These are phyloP conservation scores for Araneus ventricosus DNA, from an alignment of 1,140 invertebrate species.

Conservation along the genomic window DNA sequence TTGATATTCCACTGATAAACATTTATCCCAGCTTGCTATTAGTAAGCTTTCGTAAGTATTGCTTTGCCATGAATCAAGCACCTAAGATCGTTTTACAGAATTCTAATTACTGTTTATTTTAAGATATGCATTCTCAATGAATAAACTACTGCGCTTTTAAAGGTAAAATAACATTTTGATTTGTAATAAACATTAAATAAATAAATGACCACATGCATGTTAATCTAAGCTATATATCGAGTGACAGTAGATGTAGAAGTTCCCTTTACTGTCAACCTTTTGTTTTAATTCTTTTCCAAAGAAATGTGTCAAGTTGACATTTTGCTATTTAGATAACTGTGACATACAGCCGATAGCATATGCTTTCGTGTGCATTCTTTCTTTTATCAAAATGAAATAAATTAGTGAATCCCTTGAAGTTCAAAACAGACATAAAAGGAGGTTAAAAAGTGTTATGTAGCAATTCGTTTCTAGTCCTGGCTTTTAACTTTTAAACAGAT, in stretches of 20 bases:
- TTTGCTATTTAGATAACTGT: neutral
- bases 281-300: neutral
- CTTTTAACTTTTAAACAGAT: too few relatives aligned
- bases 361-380: neutral
- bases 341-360: neutral
- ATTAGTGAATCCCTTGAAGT: neutral
- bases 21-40: neutral
- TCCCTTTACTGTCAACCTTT: neutral
- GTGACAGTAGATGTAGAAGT: neutral
- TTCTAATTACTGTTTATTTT: conserved; percentile 5
- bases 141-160: neutral
- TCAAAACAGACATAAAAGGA: neutral
- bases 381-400: neutral
- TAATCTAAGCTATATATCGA: neutral
- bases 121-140: neutral
- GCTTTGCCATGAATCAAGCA: neutral
- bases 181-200: neutral
- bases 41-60: neutral
- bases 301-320: neutral
- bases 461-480: too few relatives aligned
- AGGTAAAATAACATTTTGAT: neutral
- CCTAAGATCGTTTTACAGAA: neutral
- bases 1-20: conserved; percentile 9
- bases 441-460: too few relatives aligned
- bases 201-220: neutral